Base-by-base conservation (phyloP, 2,797 vertebrate species). In the Acanthis flammea region DNA sequence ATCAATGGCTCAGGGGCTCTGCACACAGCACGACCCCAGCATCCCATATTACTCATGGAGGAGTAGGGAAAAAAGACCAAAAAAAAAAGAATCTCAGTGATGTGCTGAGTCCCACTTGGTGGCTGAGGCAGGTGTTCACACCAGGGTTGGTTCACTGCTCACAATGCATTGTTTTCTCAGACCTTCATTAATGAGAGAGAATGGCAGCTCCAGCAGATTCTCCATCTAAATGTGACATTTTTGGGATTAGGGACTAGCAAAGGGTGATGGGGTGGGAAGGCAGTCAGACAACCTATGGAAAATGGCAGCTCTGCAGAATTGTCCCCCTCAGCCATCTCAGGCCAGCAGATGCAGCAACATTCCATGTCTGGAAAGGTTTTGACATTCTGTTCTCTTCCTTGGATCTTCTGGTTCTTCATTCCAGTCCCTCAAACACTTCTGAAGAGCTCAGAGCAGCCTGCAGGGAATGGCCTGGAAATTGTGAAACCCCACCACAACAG, bases 131-230 rank as follows among this genome's bases (percentile, higher is more conserved):
- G 28, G 51, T 66, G 66, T 9, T 79, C 33, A 54, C 33, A 67
- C 4, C 60, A 30, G 0, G 1, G 27, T 1, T 2, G 2, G 37
- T 6, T 70, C 2, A 0, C 41, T 82, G 51, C 39, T 51, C 15
- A 30, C 15, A 58, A n/a, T 2, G 25, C 47, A 47, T 21, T 0
- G 0, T 65, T 86, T 79, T 33, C 84, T 74, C 37, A 37, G 25
- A 17, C 37, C 72, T 57, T 47, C 65, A 55, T 51, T 37, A 70
- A 45, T 42, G 50, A 63, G 30, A 12, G 5, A 9, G 13, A 90
- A 31, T 0, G 81, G 61, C 9, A 76, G 48, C 51, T 92, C 53
- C 83, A 92, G 63, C 35, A 55, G 28, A n/a, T 39, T 62, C 72
- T 87, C 41, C 53, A 18, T 12, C 25, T 2, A 57, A 57, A 67